Percentiles rank a stretch among this genome's conserved stretches.
phyloP scores from a whole-genome alignment of 2,888 invertebrate genomes.

The Ectobius pallidus region DNA sequence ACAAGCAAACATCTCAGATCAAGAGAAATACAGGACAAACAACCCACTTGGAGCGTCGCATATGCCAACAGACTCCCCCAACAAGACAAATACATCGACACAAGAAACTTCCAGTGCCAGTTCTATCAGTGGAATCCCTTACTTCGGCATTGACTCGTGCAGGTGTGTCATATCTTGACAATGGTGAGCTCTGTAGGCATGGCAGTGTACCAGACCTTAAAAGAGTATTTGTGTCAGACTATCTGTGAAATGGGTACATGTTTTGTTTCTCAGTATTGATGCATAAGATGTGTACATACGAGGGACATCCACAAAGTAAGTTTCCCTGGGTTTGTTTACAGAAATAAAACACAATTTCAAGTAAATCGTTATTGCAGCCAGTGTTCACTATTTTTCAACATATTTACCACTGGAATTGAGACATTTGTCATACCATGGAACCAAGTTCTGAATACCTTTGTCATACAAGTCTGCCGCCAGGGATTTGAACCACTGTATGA shows the following conservation, averaged over 20 bases:
- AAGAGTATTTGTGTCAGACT: constrained; percentile 61
- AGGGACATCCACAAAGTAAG: too few species aligned
- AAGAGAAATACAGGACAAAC: neutral
- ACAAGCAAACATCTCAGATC: constrained; percentile 44
- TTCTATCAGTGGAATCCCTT: constrained; percentile 54
- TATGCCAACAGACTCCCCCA: neutral
- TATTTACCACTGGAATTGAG: too few species aligned
- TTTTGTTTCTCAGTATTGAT: too few species aligned
- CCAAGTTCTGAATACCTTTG: too few species aligned
- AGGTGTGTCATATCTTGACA: constrained; percentile 54
- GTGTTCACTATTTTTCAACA: too few species aligned
- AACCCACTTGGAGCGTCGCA: neutral
- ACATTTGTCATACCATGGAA: too few species aligned
- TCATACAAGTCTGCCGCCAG: too few species aligned
- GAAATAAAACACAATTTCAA: too few species aligned
- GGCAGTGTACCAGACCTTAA: constrained; percentile 63
- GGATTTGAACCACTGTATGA: too few species aligned
- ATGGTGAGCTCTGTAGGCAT: constrained; percentile 54
- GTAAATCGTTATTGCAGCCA: too few species aligned
- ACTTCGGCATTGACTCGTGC: constrained; percentile 52
- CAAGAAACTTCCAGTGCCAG: constrained; percentile 38
- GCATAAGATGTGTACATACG: too few species aligned
- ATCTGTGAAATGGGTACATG: constrained; percentile 51
- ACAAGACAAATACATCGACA: neutral
- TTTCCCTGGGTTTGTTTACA: too few species aligned